Evolutionary conservation across 1,140 invertebrate species (phyloP).

Genomic region (Neotoxoptera formosana): DNA sequence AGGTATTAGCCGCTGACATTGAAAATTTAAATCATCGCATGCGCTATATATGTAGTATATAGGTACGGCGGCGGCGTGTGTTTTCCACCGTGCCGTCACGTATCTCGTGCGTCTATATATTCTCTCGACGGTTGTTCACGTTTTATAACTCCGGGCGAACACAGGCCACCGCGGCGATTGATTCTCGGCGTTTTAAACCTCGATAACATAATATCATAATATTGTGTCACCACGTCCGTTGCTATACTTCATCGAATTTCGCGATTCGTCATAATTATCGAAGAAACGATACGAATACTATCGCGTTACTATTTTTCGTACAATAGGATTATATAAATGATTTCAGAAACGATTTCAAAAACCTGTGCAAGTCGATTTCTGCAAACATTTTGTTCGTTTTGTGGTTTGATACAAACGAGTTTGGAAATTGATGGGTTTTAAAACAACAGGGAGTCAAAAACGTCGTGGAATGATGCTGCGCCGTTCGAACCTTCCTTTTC

Average conservation of each 20-base stretch:
- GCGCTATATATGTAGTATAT: too few relatives aligned
- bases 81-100: not conserved
- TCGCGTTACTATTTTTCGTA: too few relatives aligned
- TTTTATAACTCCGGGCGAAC: not conserved
- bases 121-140: not conserved
- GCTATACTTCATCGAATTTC: not conserved
- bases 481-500: not conserved
- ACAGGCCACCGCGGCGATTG: not conserved
- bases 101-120: not conserved
- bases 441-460: not conserved
- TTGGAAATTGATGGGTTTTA: not conserved
- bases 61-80: not conserved
- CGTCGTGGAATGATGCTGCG: not conserved
- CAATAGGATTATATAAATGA: too few relatives aligned
- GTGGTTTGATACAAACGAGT: not conserved
- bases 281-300: not conserved
- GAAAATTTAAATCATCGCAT: not conserved
- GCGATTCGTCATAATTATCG: accelerated
- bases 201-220: not conserved
- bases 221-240: not conserved
- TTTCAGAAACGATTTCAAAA: too few relatives aligned
- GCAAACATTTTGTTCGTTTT: not conserved
- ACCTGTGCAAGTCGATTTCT: not conserved
- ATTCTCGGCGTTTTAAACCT: not conserved
- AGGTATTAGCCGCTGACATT: not conserved